Evolutionary conservation across 2,113 vertebrate genomes (phyloP), one percentile per base, ranked within the genome.

Genomic region (Microcebus jonahi): DNA sequence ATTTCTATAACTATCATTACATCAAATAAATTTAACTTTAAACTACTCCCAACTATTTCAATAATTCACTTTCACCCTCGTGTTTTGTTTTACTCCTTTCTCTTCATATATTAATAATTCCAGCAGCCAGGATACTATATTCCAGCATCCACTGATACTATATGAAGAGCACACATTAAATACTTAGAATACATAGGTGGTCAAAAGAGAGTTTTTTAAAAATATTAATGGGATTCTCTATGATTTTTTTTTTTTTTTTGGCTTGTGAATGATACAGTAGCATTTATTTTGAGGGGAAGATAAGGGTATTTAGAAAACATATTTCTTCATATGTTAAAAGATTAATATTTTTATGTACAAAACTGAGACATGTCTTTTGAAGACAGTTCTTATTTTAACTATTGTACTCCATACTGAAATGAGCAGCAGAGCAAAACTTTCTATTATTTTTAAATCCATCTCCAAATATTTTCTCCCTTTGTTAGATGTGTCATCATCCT

Each of bases 371-470:
- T n/a, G 8, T 2, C 73, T 70, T 95, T 77, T 15, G 57, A 88
- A 94, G 25, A 34, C 18, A 31, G 21, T 65, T 68, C 31, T 94
- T 36, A 73, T 42, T 97, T 86, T 57, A 34, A 23, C 71, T 59
- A 29, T 36, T 88, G 21, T n/a, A 11, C 29, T 71, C 61, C 45
- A 55, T 25, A 6, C 29, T 50, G 55, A 50, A 12, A 14, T 39
- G 42, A 76, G 29, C 27, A 77, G 65, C 20, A 10, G 27, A 92
- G 63, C 67, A 8, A 1, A 3, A 0, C 12, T 70, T 84, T 95
- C 71, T 79, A 36, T 96, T 93, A 45, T 68, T 90, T 48, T 83
- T 42, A 90, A 50, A 18, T 95, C 83, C 10, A 45, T 92, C 20
- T 91, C 3, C 9, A 81, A 23, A 79, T 0, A 36, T 82, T 89